A percentile compares a stretch with the other conserved stretches of the same genome.
These are phyloP conservation scores for Mimachlamys varia DNA, from an alignment of 2,888 invertebrate genomes.

Conservation along the genomic window DNA sequence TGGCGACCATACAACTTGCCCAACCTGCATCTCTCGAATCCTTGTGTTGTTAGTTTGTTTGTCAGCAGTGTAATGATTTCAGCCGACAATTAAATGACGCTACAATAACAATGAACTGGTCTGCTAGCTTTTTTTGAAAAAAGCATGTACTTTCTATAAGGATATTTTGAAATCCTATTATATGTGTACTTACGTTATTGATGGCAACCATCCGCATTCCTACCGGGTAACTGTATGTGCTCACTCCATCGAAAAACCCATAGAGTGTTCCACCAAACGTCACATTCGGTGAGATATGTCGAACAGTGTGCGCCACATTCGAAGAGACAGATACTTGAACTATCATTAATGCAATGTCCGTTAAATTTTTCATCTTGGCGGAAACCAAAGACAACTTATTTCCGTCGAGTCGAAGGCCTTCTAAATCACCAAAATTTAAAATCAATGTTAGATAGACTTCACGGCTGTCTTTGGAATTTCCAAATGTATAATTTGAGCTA, in stretches of 20 bases:
- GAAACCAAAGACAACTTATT: background rate
- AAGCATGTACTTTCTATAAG: no score
- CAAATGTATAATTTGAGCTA: background rate
- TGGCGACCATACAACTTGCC: no score
- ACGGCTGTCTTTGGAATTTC: background rate
- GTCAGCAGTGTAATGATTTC: no score
- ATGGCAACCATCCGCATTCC: constrained; percentile 12
- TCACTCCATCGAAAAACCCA: background rate
- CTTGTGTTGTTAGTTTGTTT: no score
- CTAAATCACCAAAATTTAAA: background rate
- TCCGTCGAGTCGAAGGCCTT: background rate
- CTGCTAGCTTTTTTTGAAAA: no score
- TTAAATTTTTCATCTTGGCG: background rate
- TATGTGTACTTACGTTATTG: background rate
- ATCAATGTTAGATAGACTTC: background rate
- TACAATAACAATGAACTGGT: no score
- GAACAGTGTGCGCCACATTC: background rate
- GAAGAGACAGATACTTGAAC: background rate
- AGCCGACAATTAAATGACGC: no score
- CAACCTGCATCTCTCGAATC: no score
- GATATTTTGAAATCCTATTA: background rate
- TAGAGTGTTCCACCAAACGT: background rate
- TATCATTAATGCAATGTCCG: background rate
- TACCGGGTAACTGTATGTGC: background rate
- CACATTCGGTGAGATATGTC: background rate